Conservation (phyloP, 1,140 invertebrate species). For the Eciton burchellii region DNA sequence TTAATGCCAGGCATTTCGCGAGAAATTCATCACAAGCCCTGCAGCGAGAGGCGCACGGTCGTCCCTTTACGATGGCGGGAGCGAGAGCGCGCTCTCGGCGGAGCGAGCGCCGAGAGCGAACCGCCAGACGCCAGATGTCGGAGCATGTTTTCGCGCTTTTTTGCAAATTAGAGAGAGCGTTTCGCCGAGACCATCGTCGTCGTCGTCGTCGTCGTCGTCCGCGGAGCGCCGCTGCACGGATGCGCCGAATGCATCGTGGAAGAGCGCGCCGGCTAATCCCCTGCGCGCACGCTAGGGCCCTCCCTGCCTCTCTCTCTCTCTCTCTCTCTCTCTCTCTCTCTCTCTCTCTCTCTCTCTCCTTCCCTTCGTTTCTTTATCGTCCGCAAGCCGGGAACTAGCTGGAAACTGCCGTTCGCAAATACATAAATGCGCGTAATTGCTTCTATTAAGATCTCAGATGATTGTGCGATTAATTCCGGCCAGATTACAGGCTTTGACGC, state of each 20-base stretch:
- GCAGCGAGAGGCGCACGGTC: slow-evolving; percentile 18
- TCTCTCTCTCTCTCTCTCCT: neutral
- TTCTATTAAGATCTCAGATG: slow-evolving; percentile 41
- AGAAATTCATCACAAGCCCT: slow-evolving; percentile 72
- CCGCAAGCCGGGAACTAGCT: neutral
- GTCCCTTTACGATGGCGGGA: slow-evolving; percentile 27
- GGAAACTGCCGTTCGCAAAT: slow-evolving; percentile 35
- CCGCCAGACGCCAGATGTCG: slow-evolving; percentile 61
- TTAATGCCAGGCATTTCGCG: slow-evolving; percentile 75
- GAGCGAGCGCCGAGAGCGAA: slow-evolving; percentile 23
- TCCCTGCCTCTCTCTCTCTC: neutral
- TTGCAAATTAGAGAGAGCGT: slow-evolving; percentile 51
- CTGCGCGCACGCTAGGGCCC: slow-evolving; percentile 33
- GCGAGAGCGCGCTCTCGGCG: slow-evolving; percentile 5
- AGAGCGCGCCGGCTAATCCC: neutral
- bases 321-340: too few relatives aligned
- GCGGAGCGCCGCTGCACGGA: slow-evolving; percentile 28
- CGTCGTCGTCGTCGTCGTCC: neutral
- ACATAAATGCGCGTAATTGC: slow-evolving; percentile 27
- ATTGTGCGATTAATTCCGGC: slow-evolving; percentile 40
- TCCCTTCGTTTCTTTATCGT: neutral
- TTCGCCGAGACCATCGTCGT: neutral
- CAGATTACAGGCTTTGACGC: slow-evolving; percentile 44
- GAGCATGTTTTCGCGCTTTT: slow-evolving; percentile 32
- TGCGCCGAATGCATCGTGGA: slow-evolving; percentile 26